Evolutionary conservation across 2,888 invertebrate species (phyloP), one percentile per base, ranked within the genome.

Genomic region (Lasioglossum morio): DNA sequence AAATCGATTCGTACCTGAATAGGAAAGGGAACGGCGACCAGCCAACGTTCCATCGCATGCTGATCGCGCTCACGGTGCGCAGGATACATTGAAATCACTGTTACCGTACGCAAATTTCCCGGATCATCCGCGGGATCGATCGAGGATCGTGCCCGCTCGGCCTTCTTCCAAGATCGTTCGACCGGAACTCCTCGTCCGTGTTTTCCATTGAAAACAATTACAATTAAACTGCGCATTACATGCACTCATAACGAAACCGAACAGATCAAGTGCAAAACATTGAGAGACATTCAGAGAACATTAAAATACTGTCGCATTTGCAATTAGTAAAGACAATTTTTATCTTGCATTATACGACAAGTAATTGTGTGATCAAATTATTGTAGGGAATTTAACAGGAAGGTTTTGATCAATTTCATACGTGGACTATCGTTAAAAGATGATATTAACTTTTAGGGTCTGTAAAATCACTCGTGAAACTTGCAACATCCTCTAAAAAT

Each of bases 1-100:
- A 72, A 79, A 87, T 84, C 82, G 89, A 89, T 82, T 63, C 70
- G 73, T 77, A 66, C 69, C 19, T 23, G 77, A 30, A 63, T 30
- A 30, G 60, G 60, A 63, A 63, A 27, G 30, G 27, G 27, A 60
- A 30, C 16, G 60, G 27, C 60, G 60, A 60, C 2, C 60, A 30
- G 30, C 60, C 60, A 63, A 63, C 27, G 60, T n/a, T 66, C 34
- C 66, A 16, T 23, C 46, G 82, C 57, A 84, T 83, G 84, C 83
- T 78, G 83, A 75, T 78, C 84, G 84, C 48, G 70, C 34, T 12
- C n/a, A 34, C 4, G 43, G 60, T 78, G 78, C 78, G 84, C 83
- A 14, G 48, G n/a, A 70, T 27, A 27, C 78, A 78, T 84, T 78
- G 72, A 84, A 83, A 78, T 83, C 74, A 70, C 74, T 74, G 75